Percentiles rank a stretch among this genome's conserved stretches.
Evolutionary conservation across 2,797 vertebrate genomes (phyloP).

Genomic region (Tympanoctomys barrerae): DNA sequence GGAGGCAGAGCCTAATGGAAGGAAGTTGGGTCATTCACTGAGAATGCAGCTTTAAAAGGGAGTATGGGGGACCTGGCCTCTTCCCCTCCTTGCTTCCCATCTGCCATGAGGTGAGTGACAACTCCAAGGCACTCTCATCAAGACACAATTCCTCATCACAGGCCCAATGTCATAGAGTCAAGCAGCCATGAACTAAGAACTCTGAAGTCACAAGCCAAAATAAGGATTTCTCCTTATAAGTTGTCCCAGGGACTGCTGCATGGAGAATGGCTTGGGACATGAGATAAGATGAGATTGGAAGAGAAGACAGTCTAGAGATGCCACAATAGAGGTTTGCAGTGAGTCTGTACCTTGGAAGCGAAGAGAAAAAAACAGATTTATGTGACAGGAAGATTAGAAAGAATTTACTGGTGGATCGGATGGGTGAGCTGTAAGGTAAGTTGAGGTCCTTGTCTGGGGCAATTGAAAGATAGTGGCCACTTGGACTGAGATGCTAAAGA

Average conservation of each 20-base stretch:
- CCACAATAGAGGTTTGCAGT: neutral
- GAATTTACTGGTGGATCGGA: neutral
- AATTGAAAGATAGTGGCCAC: neutral
- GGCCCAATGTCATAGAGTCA: neutral
- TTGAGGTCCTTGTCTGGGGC: neutral
- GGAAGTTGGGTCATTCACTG: too few species aligned
- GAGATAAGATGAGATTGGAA: neutral
- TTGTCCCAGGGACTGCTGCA: neutral
- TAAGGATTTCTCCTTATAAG: neutral
- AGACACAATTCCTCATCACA: neutral
- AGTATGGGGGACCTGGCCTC: neutral
- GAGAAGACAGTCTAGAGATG: neutral
- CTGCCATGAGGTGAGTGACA: neutral
- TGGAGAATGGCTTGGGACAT: neutral
- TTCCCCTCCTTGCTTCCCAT: neutral
- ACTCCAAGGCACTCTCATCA: too few species aligned
- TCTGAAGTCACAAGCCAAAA: neutral
- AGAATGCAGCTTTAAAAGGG: neutral
- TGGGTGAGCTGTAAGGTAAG: neutral
- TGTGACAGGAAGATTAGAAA: neutral
- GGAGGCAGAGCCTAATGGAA: neutral
- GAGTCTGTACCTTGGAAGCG: neutral
- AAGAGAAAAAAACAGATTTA: neutral
- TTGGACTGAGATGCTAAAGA: neutral
- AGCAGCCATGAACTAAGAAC: neutral